Percentiles rank a stretch among this genome's conserved stretches.
Evolutionary conservation across 1,140 invertebrate species (phyloP).

Genomic region (Listronotus bonariensis): DNA sequence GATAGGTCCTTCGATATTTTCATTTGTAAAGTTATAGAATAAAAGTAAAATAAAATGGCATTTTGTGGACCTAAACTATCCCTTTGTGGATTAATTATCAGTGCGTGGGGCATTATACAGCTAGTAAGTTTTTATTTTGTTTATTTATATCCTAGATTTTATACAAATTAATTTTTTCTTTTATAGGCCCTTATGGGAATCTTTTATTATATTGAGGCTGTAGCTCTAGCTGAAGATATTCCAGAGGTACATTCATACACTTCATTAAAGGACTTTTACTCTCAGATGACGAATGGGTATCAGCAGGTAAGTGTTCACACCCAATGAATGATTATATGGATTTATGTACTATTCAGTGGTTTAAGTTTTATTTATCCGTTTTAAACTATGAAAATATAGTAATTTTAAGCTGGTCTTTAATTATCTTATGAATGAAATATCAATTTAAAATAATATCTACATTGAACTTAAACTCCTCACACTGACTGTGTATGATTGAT

Average conservation of each 20-base stretch:
- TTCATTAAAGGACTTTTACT: conserved; percentile 65
- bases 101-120: conserved; percentile 89
- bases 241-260: conserved; percentile 62
- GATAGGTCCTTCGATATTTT: conserved; percentile 2
- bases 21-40: neutral
- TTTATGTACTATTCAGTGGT: too few species aligned
- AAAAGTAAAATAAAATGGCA: conserved; percentile 63
- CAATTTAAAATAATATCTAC: too few species aligned
- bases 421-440: too few species aligned
- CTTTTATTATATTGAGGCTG: conserved; percentile 83
- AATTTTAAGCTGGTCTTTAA: too few species aligned
- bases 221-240: conserved; percentile 86
- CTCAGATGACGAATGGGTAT: conserved; percentile 70
- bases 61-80: conserved; percentile 90
- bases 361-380: too few species aligned
- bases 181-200: conserved; percentile 87
- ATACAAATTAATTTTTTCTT: conserved; percentile 12
- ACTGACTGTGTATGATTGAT: too few species aligned
- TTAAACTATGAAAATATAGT: too few species aligned
- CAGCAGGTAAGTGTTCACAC: conserved; percentile 60
- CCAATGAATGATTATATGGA: too few species aligned
- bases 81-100: conserved; percentile 85
- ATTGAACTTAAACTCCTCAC: too few species aligned
- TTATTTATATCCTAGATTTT: too few species aligned
- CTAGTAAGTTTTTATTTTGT: conserved; percentile 67